Conservation (phyloP, 2,888 invertebrate species). For the Apomyelois bistriatella region DNA sequence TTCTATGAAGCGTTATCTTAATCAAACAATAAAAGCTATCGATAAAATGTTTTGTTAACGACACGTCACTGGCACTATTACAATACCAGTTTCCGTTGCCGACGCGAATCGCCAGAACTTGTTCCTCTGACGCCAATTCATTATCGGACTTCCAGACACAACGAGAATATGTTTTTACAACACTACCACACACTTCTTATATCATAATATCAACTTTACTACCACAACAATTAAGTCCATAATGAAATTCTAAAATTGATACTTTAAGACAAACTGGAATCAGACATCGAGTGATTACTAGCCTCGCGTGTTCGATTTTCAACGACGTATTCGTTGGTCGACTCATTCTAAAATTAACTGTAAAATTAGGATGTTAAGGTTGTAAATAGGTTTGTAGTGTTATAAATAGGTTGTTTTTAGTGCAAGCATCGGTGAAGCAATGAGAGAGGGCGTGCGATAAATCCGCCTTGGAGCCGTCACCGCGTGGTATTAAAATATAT, state of each 20-base stretch:
- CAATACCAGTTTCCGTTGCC: slow-evolving; percentile 24
- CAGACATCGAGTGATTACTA: slow-evolving; percentile 75
- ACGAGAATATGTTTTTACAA: slow-evolving; percentile 54
- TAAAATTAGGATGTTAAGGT: slow-evolving; percentile 43
- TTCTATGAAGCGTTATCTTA: slow-evolving; percentile 1
- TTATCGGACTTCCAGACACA: slow-evolving; percentile 67
- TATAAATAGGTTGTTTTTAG: slow-evolving; percentile 61
- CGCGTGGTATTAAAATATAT: slow-evolving; percentile 76
- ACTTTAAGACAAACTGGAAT: slow-evolving; percentile 66
- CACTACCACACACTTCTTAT: not conserved
- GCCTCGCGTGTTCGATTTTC: slow-evolving; percentile 55
- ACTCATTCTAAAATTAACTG: slow-evolving; percentile 46
- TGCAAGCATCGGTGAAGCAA: slow-evolving; percentile 63
- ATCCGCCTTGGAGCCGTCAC: slow-evolving; percentile 78
- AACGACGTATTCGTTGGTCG: slow-evolving; percentile 54
- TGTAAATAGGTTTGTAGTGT: slow-evolving; percentile 34
- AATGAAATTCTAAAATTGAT: slow-evolving; percentile 28
- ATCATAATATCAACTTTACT: slow-evolving; percentile 29
- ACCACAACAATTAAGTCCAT: slow-evolving; percentile 24
- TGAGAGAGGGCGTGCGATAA: slow-evolving; percentile 80
- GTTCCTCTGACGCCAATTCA: slow-evolving; percentile 71
- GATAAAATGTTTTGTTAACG: slow-evolving; percentile 14
- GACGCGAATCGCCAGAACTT: slow-evolving; percentile 61
- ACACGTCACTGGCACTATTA: slow-evolving; percentile 23
- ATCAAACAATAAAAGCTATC: slow-evolving; percentile 14